Base-by-base conservation (phyloP, 2,888 invertebrate genomes). In the Heliconius charithonia region DNA sequence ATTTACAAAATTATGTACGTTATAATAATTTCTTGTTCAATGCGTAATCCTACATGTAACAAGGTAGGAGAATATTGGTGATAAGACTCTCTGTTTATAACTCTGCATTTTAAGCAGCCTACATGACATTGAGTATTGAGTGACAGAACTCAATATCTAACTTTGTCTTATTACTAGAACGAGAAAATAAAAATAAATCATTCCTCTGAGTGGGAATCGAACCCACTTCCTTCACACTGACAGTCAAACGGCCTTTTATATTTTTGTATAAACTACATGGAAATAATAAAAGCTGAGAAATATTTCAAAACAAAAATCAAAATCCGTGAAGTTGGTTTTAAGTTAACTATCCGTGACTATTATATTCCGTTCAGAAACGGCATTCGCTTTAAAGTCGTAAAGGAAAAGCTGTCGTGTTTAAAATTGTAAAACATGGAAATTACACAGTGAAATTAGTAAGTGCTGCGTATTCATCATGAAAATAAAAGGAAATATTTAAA, bases 261-360 rank as follows among this genome's bases (percentile, higher is more conserved):
- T 6, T 32, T 19, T 22, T 37, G 3, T n/a, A 41, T 6, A 4
- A 19, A 66, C 32, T 22, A 22, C 4, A 45, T 41, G 22, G 29
- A 19, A 29, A 51, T 71, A 71, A 25, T 16, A 67, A 37, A 25
- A 67, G 13, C n/a, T 7, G 12, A 67, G 2, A 67, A 41, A 41
- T 45, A 45, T 45, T 41, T 69, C n/a, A 41, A 45, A 69, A 41
- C 69, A 25, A 67, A 37, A 67, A 41, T 25, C 67, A 67, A 69
- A 41, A 69, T 69, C 41, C 41, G 69, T 69, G 69, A 69, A 69
- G 69, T 69, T 69, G 69, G 69, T 41, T 41, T 69, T 69, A 69
- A 69, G 69, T n/a, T 41, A 69, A 69, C 69, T 69, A 41, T 41
- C 69, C 69, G 69, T 69, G 69, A 45, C 69, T 41, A 7, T 69